Conservation (phyloP, 2,113 vertebrate genomes). For the Falcunculus frontatus region DNA sequence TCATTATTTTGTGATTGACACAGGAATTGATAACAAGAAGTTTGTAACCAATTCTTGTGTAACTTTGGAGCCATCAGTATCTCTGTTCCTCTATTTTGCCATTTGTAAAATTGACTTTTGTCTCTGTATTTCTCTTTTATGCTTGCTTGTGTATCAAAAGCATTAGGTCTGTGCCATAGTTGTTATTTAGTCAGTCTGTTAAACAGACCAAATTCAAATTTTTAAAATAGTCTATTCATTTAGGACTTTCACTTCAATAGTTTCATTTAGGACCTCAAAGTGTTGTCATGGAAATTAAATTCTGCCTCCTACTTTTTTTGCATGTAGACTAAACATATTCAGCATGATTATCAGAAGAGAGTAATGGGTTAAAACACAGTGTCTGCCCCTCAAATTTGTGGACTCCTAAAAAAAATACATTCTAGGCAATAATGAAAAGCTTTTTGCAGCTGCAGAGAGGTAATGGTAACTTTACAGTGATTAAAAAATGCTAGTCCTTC, state of each 20-base stretch:
- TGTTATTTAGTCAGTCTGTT: not conserved
- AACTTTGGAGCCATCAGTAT: not conserved
- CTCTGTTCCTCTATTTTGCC: not conserved
- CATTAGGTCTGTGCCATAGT: not conserved
- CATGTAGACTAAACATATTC: not conserved
- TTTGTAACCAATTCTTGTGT: not conserved
- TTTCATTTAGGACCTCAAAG: not conserved
- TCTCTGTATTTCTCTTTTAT: not conserved
- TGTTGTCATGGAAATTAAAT: not conserved
- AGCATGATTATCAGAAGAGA: not conserved
- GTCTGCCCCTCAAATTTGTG: not conserved
- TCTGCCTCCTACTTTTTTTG: not conserved
- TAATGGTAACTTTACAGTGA: not conserved
- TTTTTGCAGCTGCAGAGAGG: not conserved
- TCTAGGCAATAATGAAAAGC: not conserved
- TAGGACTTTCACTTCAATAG: not conserved
- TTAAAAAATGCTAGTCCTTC: not conserved
- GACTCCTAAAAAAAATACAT: not conserved
- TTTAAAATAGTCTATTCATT: not conserved
- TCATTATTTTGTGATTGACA: not conserved
- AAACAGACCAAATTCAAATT: not conserved
- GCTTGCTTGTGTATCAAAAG: not conserved
- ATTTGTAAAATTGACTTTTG: not conserved
- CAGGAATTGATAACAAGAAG: not conserved
- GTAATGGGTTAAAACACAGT: not conserved